Percentiles rank a stretch among this genome's conserved stretches.
Conservation (phyloP, 2,888 invertebrate genomes). For the Eristalis tenax region DNA sequence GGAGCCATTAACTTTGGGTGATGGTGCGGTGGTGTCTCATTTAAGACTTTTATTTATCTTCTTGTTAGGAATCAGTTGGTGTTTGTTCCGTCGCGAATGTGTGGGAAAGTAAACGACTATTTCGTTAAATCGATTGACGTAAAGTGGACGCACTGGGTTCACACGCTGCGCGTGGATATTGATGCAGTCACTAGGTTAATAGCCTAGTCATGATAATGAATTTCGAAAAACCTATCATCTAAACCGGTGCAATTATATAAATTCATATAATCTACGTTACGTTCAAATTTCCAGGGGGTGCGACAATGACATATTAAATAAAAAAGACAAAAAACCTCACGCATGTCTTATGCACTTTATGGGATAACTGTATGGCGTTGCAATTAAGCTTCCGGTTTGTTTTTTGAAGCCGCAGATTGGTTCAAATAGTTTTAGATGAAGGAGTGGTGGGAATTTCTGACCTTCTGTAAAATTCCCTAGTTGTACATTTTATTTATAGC, state of each 20-base stretch:
- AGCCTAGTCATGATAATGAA: constrained; percentile 36
- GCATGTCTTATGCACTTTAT: background rate
- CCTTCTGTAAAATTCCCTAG: background rate
- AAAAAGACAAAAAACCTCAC: background rate
- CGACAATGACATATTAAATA: background rate
- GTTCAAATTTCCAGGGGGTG: background rate
- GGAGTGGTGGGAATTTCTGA: background rate
- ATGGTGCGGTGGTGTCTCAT: constrained; percentile 22
- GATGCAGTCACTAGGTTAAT: constrained; percentile 30
- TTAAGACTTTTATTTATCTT: constrained; percentile 30
- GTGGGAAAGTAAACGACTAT: background rate
- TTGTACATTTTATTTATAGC: background rate
- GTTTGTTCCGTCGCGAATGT: background rate
- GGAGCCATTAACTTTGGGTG: constrained; percentile 32
- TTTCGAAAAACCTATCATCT: constrained; percentile 4
- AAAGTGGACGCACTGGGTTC: constrained; percentile 3
- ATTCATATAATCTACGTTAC: constrained; percentile 19
- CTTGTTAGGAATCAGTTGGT: constrained; percentile 2
- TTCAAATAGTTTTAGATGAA: background rate
- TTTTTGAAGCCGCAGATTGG: background rate
- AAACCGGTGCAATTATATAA: background rate
- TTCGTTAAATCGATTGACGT: background rate
- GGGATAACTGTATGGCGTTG: background rate
- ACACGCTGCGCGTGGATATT: constrained; percentile 21
- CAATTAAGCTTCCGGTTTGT: background rate